Percentiles rank a stretch among this genome's conserved stretches.
These are phyloP conservation scores for Agrotis exclamationis DNA, from an alignment of 2,888 invertebrate species.

Conservation along the genomic window DNA sequence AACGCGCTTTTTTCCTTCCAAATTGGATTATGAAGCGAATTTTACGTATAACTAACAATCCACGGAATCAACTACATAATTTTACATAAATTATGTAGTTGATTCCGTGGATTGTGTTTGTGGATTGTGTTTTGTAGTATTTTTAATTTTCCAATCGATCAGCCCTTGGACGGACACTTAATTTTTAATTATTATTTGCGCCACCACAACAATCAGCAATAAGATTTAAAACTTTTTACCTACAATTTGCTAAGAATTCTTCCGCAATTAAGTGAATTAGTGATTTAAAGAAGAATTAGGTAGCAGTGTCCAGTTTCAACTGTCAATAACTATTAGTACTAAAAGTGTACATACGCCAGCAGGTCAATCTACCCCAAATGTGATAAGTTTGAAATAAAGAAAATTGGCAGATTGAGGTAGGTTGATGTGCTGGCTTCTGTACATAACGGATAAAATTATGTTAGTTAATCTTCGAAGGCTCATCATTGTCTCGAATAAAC, in stretches of 20 bases:
- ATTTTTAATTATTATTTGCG: background rate
- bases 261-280: background rate
- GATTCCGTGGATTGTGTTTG: too few relatives aligned
- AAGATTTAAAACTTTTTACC: background rate
- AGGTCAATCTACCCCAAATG: too few relatives aligned
- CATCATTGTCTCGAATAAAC: slow-evolving; percentile 17
- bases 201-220: background rate
- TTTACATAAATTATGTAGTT: too few relatives aligned
- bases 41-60: slow-evolving; percentile 14
- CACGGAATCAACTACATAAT: slow-evolving; percentile 26
- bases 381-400: too few relatives aligned
- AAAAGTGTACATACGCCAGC: too few relatives aligned
- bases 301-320: background rate
- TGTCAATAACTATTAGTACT: slow-evolving; percentile 1
- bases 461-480: background rate
- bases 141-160: slow-evolving; percentile 15
- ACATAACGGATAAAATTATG: background rate
- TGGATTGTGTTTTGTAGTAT: slow-evolving; percentile 20
- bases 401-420: too few relatives aligned
- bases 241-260: background rate
- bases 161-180: background rate
- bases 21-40: slow-evolving; percentile 52
- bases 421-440: background rate
- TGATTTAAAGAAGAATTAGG: slow-evolving; percentile 5
- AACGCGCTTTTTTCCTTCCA: slow-evolving; percentile 22